phyloP scores from a whole-genome alignment of 2,888 invertebrate species.

The Plebejus argus region DNA sequence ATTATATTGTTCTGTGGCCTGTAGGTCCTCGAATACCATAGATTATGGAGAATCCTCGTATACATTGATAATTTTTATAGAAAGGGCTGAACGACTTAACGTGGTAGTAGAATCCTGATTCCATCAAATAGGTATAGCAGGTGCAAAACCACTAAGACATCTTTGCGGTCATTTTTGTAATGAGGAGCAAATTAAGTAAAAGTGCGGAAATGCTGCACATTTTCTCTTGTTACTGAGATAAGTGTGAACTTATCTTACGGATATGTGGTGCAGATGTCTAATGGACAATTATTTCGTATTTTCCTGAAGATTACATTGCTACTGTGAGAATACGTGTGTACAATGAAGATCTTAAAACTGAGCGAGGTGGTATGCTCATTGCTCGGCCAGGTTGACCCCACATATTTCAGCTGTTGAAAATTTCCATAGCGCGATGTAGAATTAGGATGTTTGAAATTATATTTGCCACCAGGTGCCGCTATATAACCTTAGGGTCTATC shows the following conservation, averaged over 20 bases:
- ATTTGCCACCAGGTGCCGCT: too few relatives aligned
- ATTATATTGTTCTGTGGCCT: too few relatives aligned
- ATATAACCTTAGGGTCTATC: too few relatives aligned
- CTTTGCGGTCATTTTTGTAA: conserved; percentile 26
- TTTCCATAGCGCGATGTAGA: too few relatives aligned
- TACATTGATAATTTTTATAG: too few relatives aligned
- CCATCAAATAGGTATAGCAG: background rate
- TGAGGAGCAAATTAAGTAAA: conserved; percentile 19
- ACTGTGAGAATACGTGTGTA: background rate
- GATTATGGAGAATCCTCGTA: too few relatives aligned
- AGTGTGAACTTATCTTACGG: conserved; percentile 2
- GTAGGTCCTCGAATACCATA: too few relatives aligned
- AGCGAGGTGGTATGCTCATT: too few relatives aligned
- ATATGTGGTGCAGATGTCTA: background rate
- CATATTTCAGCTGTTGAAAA: too few relatives aligned
- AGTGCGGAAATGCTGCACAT: conserved; percentile 20
- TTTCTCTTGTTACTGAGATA: conserved; percentile 14
- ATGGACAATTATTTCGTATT: background rate
- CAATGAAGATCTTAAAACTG: background rate
- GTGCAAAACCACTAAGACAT: background rate
- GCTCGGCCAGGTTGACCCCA: too few relatives aligned
- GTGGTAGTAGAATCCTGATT: background rate
- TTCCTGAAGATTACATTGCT: background rate
- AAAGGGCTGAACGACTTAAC: too few relatives aligned
- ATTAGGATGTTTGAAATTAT: too few relatives aligned